These are phyloP conservation scores for Alosa sapidissima DNA, from an alignment of 2,797 vertebrate species.

Conservation along the genomic window DNA sequence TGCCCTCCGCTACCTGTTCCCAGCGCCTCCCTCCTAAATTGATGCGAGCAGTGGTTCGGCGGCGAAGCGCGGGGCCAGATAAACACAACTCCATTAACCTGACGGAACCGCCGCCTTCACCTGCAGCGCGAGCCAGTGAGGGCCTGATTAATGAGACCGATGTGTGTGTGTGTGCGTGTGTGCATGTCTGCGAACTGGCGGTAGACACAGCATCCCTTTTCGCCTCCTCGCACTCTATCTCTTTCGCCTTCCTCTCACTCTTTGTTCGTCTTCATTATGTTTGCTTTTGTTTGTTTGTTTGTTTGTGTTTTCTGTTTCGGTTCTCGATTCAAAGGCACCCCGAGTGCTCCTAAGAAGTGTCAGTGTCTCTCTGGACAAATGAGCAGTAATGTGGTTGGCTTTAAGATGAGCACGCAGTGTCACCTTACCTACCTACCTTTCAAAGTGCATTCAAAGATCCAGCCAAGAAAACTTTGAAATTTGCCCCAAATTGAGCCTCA, in stretches of 20 bases:
- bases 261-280: constrained; percentile 23
- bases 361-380: constrained; percentile 23
- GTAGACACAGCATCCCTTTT: constrained; percentile 41
- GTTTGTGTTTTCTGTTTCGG: neutral
- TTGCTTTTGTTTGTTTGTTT: neutral
- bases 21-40: constrained; percentile 53
- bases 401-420: neutral
- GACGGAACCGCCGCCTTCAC: constrained; percentile 50
- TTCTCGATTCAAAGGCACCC: neutral
- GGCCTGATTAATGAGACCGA: constrained; percentile 70
- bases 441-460: neutral
- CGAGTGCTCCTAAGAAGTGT: neutral
- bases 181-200: neutral
- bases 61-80: constrained; percentile 54
- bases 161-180: neutral
- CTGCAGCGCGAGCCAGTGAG: constrained; percentile 56
- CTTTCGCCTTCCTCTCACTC: constrained; percentile 31
- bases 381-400: neutral
- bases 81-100: constrained; percentile 68
- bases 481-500: neutral
- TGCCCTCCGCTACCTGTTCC: constrained; percentile 35
- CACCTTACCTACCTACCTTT: neutral
- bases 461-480: neutral
- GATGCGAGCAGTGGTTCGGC: constrained; percentile 44
- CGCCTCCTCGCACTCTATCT: neutral